Conservation (phyloP, 2,888 invertebrate genomes). For the Phragmatobia fuliginosa region DNA sequence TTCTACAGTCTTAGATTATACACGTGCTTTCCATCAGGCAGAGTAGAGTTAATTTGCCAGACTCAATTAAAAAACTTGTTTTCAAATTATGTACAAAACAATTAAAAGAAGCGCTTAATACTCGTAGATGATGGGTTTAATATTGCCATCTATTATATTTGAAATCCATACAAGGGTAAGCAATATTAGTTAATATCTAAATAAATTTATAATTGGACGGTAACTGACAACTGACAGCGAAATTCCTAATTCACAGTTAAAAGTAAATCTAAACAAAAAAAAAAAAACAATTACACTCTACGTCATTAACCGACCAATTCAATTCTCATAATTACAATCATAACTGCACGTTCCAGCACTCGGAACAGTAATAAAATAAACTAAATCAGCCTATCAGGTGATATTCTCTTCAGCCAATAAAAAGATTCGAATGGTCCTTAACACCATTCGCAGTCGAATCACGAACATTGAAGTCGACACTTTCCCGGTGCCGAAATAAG, state of each 20-base stretch:
- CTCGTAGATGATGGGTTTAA: no score
- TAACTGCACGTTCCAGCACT: constrained; percentile 1
- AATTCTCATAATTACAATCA: not conserved
- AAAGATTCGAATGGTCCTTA: constrained; percentile 35
- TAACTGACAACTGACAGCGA: not conserved
- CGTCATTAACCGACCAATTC: no score
- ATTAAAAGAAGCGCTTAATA: no score
- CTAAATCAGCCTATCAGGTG: constrained; percentile 23
- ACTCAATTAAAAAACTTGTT: no score
- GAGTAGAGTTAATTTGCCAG: no score
- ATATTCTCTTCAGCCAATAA: constrained; percentile 24
- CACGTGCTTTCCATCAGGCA: no score
- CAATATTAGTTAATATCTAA: not conserved
- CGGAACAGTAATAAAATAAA: constrained; percentile 36
- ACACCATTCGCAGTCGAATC: constrained; percentile 40
- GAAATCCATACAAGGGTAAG: not conserved
- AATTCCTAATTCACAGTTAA: not conserved
- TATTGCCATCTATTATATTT: no score
- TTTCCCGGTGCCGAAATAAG: constrained; percentile 42
- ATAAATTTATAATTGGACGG: no score
- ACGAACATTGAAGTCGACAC: constrained; percentile 48
- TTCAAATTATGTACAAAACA: no score
- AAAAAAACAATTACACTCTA: not conserved
- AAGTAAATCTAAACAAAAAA: not conserved
- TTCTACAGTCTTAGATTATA: no score